phyloP scores from a whole-genome alignment of 2,888 invertebrate species.

The Gerosis bhagava region DNA sequence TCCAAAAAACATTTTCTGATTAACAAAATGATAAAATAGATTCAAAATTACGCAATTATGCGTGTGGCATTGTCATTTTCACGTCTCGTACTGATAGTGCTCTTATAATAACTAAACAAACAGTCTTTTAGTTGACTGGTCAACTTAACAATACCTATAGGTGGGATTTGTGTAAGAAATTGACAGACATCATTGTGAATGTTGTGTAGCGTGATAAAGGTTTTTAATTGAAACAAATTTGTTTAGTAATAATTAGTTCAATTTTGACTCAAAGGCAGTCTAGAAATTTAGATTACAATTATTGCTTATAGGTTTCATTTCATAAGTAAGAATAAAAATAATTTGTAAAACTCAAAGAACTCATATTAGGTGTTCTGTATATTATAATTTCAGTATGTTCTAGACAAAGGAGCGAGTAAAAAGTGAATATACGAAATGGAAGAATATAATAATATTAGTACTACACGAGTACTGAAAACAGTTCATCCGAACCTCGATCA shows the following conservation, averaged over 20 bases:
- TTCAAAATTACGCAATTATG: conserved; percentile 13
- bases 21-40: conserved; percentile 42
- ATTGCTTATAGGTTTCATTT: no score
- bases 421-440: conserved; percentile 9
- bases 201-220: conserved; percentile 5
- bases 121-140: conserved; percentile 78
- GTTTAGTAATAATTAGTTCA: no score
- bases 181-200: conserved; percentile 5
- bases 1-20: conserved; percentile 49
- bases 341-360: no score
- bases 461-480: conserved; percentile 54
- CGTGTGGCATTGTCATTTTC: conserved; percentile 42
- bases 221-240: background rate
- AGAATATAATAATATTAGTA: conserved; percentile 43
- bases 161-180: conserved; percentile 68
- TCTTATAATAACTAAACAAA: conserved; percentile 73
- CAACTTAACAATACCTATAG: conserved; percentile 56
- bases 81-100: conserved; percentile 16
- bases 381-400: no score
- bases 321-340: no score
- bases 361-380: no score
- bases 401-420: conserved; percentile 2
- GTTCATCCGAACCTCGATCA: conserved; percentile 63
- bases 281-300: no score
- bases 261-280: no score